phyloP scores from a whole-genome alignment of 2,113 vertebrate genomes.

The Furnarius figulus region DNA sequence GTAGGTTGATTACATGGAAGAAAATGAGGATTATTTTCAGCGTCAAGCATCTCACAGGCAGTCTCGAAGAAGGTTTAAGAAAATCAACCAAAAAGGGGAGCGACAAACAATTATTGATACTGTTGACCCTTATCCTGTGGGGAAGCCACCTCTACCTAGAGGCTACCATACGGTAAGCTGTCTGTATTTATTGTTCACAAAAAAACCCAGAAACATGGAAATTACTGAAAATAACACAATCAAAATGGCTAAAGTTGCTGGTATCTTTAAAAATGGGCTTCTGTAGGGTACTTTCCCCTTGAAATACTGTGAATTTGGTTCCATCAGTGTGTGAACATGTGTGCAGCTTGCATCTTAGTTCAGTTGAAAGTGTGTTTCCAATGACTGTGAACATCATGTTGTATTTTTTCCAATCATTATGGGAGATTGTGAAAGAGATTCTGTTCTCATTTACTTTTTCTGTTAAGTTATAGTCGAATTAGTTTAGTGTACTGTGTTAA shows the following conservation, averaged over 20 bases:
- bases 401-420: neutral
- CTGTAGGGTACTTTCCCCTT: neutral
- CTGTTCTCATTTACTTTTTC: neutral
- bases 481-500: neutral
- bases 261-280: neutral
- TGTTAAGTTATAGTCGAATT: neutral
- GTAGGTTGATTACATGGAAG: slow-evolving; percentile 99
- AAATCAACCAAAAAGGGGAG: slow-evolving; percentile 99
- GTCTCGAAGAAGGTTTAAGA: slow-evolving; percentile 94
- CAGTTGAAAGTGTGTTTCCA: neutral
- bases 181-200: neutral
- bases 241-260: neutral
- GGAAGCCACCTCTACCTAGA: slow-evolving; percentile 91
- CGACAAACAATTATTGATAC: slow-evolving; percentile 98
- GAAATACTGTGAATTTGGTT: neutral
- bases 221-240: neutral
- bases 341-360: neutral
- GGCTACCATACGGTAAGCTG: slow-evolving; percentile 95
- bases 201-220: neutral
- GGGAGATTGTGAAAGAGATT: neutral
- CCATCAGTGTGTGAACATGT: neutral
- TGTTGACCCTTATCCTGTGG: slow-evolving; percentile 92
- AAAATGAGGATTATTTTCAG: slow-evolving; percentile 99
- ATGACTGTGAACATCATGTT: neutral
- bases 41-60: slow-evolving; percentile 96